Evolutionary conservation across 1,140 invertebrate species (phyloP).

Genomic region (Vanessa atalanta): DNA sequence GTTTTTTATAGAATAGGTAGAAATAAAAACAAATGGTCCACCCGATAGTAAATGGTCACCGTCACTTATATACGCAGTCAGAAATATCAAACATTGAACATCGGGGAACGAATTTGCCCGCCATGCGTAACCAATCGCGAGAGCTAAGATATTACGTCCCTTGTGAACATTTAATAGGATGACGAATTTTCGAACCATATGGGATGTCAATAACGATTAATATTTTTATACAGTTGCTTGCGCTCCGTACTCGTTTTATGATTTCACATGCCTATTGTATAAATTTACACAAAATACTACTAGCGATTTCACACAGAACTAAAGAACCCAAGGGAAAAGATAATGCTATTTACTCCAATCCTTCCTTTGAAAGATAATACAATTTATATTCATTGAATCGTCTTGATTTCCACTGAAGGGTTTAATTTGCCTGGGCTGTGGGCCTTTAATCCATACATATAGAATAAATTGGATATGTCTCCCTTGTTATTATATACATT

Average conservation of each 20-base stretch:
- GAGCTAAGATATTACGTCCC: no score
- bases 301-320: slow-evolving; percentile 24
- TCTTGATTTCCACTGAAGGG: slow-evolving; percentile 32
- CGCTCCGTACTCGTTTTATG: neutral
- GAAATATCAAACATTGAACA: no score
- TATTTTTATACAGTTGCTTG: neutral
- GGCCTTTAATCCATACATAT: slow-evolving; percentile 18
- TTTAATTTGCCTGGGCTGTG: slow-evolving; percentile 30
- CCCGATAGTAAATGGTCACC: no score
- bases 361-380: slow-evolving; percentile 27
- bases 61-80: no score
- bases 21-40: no score
- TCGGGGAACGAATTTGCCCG: no score
- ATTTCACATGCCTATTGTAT: neutral
- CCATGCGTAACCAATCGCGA: no score
- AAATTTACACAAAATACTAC: slow-evolving; percentile 7
- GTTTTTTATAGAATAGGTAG: no score
- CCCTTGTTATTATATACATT: no score
- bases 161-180: no score
- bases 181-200: no score
- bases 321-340: slow-evolving; percentile 25
- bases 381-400: slow-evolving; percentile 40
- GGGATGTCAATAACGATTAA: no score
- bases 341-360: slow-evolving; percentile 33
- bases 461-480: neutral